Evolutionary conservation across 2,888 invertebrate genomes (phyloP).

Genomic region (Miltochrista miniata): DNA sequence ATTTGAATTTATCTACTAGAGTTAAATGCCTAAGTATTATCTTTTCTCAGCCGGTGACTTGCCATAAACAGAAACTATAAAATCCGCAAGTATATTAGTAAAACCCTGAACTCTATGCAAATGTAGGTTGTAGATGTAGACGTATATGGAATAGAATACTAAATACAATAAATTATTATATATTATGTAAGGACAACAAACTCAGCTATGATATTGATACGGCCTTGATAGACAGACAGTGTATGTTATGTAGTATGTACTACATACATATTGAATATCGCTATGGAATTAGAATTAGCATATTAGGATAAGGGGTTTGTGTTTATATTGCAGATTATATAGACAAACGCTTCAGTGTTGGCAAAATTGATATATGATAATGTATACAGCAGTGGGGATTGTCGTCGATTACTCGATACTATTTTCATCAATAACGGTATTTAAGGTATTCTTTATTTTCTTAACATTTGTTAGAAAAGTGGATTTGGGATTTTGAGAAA

Average conservation of each 20-base stretch:
- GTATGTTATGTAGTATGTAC: too few species aligned
- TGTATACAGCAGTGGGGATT: too few species aligned
- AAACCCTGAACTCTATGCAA: not conserved
- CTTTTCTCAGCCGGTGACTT: too few species aligned
- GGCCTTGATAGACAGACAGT: slow-evolving; percentile 34
- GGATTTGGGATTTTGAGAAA: too few species aligned
- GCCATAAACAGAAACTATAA: too few species aligned
- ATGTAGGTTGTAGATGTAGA: not conserved
- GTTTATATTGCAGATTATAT: not conserved
- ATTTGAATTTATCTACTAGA: too few species aligned
- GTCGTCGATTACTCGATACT: too few species aligned
- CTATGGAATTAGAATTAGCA: slow-evolving; percentile 16
- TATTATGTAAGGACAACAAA: slow-evolving; percentile 13
- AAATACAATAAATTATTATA: not conserved
- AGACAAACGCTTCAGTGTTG: not conserved
- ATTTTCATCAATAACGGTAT: too few species aligned
- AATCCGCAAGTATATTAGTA: not conserved
- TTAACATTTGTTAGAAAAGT: too few species aligned
- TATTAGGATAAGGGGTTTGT: not conserved
- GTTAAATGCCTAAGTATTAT: too few species aligned
- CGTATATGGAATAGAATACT: slow-evolving; percentile 3
- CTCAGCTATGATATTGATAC: slow-evolving; percentile 21
- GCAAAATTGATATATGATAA: too few species aligned
- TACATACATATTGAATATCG: slow-evolving; percentile 15
- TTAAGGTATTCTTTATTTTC: too few species aligned